phyloP scores from a whole-genome alignment of 2,797 vertebrate genomes.

The Anguilla obscura region DNA sequence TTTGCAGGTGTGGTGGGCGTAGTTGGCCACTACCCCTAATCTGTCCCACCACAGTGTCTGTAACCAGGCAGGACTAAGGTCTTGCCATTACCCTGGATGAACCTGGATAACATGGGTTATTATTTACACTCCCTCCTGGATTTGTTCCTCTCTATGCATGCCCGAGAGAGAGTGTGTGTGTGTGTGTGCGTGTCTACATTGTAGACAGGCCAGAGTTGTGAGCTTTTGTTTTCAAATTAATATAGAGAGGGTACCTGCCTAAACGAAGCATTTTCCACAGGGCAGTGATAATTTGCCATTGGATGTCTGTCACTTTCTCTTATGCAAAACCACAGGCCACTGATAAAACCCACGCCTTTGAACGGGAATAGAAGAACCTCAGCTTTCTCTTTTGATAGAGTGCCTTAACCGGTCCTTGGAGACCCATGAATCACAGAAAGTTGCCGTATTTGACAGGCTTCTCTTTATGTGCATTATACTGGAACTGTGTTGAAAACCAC shows the following conservation, averaged over 20 bases:
- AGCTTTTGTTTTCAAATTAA: constrained; percentile 32
- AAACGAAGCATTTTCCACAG: constrained; percentile 5
- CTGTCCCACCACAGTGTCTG: background rate
- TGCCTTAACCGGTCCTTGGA: background rate
- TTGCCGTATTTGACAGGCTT: background rate
- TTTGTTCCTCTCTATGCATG: background rate
- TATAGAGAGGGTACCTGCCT: constrained; percentile 15
- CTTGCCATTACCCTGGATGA: background rate
- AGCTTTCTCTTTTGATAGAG: background rate
- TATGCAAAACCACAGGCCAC: background rate
- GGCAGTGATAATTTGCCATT: constrained; percentile 7
- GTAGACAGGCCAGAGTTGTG: background rate
- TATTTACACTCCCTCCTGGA: background rate
- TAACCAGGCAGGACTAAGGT: background rate
- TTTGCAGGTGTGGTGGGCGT: constrained; percentile 24
- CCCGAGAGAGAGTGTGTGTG: background rate
- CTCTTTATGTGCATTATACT: background rate
- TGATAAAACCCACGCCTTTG: background rate
- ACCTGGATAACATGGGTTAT: background rate
- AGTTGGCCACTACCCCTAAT: background rate
- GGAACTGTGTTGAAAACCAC: background rate
- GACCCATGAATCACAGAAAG: background rate
- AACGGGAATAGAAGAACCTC: background rate
- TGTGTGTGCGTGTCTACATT: background rate
- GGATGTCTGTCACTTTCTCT: background rate